Conservation (phyloP, 2,113 vertebrate genomes). For the Periophthalmodon schlosseri region DNA sequence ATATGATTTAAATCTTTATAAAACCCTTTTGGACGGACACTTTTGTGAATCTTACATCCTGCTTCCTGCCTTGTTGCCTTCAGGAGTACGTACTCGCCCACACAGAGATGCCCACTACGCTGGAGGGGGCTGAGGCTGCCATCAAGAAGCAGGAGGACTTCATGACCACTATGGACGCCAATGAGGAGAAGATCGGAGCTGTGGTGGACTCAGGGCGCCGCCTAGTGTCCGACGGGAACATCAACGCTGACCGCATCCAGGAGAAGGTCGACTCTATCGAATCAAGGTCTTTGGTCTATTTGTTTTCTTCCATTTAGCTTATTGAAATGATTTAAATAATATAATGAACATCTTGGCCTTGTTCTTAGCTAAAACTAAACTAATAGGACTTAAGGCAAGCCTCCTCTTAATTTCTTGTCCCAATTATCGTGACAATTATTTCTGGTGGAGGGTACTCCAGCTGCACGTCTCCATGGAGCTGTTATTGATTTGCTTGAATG, state of each 20-base stretch:
- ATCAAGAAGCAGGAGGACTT: slow-evolving; percentile 99
- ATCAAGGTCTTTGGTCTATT: slow-evolving; percentile 80
- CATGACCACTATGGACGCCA: slow-evolving; percentile 99
- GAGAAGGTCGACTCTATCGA: slow-evolving; percentile 97
- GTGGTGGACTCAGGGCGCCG: slow-evolving; percentile 93
- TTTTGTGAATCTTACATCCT: not conserved
- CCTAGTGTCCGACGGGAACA: slow-evolving; percentile 92
- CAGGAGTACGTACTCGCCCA: slow-evolving; percentile 97
- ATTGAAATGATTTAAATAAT: not conserved
- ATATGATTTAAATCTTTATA: no score
- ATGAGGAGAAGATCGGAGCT: slow-evolving; percentile 94
- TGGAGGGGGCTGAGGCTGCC: slow-evolving; percentile 94
- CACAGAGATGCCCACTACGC: slow-evolving; percentile 94
- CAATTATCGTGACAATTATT: no score
- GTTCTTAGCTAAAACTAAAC: no score
- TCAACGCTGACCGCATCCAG: slow-evolving; percentile 93
- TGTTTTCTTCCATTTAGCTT: not conserved
- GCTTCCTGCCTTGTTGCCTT: not conserved
- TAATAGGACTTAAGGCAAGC: no score
- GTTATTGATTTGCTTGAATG: no score
- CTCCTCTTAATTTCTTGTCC: no score
- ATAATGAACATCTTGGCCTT: no score
- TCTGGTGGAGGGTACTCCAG: no score
- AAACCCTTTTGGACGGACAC: no score
- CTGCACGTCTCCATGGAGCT: no score